Evolutionary conservation across 2,888 invertebrate genomes (phyloP).

Genomic region (Platycnemis pennipes): DNA sequence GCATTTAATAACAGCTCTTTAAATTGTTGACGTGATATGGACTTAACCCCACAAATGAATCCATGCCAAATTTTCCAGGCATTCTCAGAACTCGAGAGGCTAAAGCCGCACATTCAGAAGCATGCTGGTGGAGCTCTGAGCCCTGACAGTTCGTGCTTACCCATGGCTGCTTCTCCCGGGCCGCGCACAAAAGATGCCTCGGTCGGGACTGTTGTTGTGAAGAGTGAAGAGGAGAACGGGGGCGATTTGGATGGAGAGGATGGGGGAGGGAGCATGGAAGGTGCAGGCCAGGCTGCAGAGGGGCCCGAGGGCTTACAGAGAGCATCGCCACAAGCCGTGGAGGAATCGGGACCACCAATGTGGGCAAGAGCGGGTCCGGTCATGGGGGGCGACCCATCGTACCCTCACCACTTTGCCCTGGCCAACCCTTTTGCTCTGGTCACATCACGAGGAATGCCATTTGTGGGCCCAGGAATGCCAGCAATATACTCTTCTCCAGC

Average conservation of each 20-base stretch:
- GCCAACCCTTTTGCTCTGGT: conserved; percentile 80
- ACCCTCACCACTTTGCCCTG: conserved; percentile 75
- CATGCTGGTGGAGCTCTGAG: conserved; percentile 84
- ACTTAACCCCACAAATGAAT: too few species aligned
- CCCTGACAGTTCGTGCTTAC: conserved; percentile 72
- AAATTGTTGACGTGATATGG: too few species aligned
- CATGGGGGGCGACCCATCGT: conserved; percentile 43
- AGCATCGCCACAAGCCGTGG: conserved; percentile 73
- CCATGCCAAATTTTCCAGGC: conserved; percentile 78
- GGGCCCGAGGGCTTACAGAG: conserved; percentile 76
- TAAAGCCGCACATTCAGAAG: conserved; percentile 86
- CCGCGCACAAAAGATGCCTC: conserved; percentile 76
- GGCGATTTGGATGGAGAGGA: conserved; percentile 77
- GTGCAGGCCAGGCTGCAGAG: conserved; percentile 78
- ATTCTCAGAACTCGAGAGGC: conserved; percentile 86
- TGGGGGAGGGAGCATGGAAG: conserved; percentile 76
- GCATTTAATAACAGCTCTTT: too few species aligned
- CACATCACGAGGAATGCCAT: conserved; percentile 80
- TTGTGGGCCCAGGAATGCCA: conserved; percentile 80
- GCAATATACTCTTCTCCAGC: conserved; percentile 77
- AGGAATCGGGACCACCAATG: conserved; percentile 69
- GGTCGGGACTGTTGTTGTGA: conserved; percentile 69
- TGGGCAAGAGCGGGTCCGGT: conserved; percentile 43
- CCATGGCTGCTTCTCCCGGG: conserved; percentile 74
- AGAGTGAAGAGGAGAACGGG: conserved; percentile 75